phyloP scores from a whole-genome alignment of 2,113 vertebrate genomes.

The Sinocyclocheilus maitianheensis region DNA sequence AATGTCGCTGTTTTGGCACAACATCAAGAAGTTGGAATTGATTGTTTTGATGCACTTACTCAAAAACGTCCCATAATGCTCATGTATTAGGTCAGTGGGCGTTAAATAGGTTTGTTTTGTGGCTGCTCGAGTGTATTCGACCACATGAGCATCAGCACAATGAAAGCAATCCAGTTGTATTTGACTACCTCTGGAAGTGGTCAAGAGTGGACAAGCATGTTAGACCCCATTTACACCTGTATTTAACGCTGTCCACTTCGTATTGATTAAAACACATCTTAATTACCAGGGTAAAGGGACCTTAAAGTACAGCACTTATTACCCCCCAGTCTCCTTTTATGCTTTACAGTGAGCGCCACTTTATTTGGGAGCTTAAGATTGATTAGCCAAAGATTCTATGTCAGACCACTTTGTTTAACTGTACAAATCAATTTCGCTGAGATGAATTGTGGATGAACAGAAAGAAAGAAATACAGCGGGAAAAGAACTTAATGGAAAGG shows the following conservation, averaged over 20 bases:
- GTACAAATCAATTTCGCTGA: slow-evolving; percentile 65
- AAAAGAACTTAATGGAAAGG: slow-evolving; percentile 31
- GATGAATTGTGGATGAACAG: slow-evolving; percentile 33
- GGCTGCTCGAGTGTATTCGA: not conserved
- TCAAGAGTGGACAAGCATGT: no score
- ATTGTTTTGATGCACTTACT: not conserved
- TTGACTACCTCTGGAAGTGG: no score
- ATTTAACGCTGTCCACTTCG: no score
- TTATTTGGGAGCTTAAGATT: slow-evolving; percentile 62
- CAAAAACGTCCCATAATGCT: not conserved
- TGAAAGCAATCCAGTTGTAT: not conserved
- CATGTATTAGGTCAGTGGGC: not conserved
- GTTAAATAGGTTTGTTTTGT: not conserved
- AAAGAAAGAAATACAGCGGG: slow-evolving; percentile 19
- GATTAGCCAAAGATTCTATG: slow-evolving; percentile 67
- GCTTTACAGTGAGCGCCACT: slow-evolving; percentile 64
- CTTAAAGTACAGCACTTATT: slow-evolving; percentile 63
- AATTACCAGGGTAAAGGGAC: no score
- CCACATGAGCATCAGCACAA: not conserved
- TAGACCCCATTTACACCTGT: no score
- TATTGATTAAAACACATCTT: no score
- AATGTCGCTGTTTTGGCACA: not conserved
- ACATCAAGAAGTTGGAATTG: not conserved
- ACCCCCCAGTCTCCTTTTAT: slow-evolving; percentile 57
- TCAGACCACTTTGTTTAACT: slow-evolving; percentile 71